Conservation (phyloP, 2,888 invertebrate species). For the Mythimna albipuncta region DNA sequence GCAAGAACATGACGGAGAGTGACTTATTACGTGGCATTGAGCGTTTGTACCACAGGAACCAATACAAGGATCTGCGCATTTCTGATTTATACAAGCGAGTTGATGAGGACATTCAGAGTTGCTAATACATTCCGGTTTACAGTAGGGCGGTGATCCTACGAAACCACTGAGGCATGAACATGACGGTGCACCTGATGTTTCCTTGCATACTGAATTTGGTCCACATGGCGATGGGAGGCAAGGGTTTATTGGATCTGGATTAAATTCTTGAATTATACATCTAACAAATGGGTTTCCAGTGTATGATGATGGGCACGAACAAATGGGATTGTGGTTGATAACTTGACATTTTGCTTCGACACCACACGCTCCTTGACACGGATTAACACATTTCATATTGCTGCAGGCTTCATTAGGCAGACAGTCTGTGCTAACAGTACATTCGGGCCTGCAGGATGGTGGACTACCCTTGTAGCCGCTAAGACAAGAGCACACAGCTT, state of each 20-base stretch:
- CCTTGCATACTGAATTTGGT: conserved; percentile 94
- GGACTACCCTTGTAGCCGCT: conserved; percentile 94
- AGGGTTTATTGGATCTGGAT: conserved; percentile 90
- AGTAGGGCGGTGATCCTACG: conserved; percentile 93
- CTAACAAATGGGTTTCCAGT: conserved; percentile 95
- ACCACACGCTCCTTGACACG: conserved; percentile 96
- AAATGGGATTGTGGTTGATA: conserved; percentile 95
- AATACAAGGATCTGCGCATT: conserved; percentile 94
- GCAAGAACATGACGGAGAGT: conserved; percentile 94
- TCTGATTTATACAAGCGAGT: conserved; percentile 94
- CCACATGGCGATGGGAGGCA: conserved; percentile 95
- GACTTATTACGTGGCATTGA: conserved; percentile 94
- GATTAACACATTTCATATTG: conserved; percentile 95
- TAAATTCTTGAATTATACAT: conserved; percentile 90
- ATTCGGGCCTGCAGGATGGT: conserved; percentile 95
- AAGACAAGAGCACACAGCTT: conserved; percentile 94
- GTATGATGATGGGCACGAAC: conserved; percentile 92
- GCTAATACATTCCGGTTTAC: conserved; percentile 95
- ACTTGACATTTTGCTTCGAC: conserved; percentile 94
- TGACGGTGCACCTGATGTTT: conserved; percentile 92
- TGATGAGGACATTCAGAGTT: conserved; percentile 94
- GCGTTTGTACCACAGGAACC: conserved; percentile 93
- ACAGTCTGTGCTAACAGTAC: conserved; percentile 94
- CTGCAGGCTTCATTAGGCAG: conserved; percentile 93
- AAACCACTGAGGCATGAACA: conserved; percentile 94